Percentiles rank a stretch among this genome's conserved stretches.
Conservation (phyloP, 1,140 invertebrate species). For the Gonatopus flavifemur region DNA sequence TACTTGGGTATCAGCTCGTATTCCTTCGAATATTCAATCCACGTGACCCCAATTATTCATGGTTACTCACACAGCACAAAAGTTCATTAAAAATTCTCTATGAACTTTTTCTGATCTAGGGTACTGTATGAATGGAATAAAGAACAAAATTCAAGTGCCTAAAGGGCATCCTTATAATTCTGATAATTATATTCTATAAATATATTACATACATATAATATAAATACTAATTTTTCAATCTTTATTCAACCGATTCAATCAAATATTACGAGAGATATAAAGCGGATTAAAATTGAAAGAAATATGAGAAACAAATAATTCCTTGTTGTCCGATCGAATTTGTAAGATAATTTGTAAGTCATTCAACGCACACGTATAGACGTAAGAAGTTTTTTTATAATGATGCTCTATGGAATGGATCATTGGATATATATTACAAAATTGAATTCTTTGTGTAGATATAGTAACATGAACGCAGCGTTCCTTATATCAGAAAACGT, state of each 20-base stretch:
- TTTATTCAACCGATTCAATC: not conserved
- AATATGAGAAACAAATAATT: not conserved
- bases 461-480: not conserved
- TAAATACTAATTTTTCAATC: not conserved
- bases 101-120: too few relatives aligned
- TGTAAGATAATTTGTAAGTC: conserved; percentile 36
- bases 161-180: not conserved
- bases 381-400: conserved; percentile 43
- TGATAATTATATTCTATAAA: not conserved
- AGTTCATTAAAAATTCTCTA: too few relatives aligned
- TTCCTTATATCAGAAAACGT: not conserved
- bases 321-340: conserved; percentile 26
- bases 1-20: too few relatives aligned
- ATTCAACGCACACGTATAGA: conserved; percentile 47
- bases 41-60: too few relatives aligned
- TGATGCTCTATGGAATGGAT: conserved; percentile 38
- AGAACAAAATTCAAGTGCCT: not conserved
- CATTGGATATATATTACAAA: conserved; percentile 6
- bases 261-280: not conserved
- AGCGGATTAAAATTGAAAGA: not conserved
- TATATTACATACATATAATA: not conserved
- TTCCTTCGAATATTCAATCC: too few relatives aligned
- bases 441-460: not conserved
- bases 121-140: not conserved
- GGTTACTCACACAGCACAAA: not conserved